Base-by-base conservation (phyloP, 1,140 invertebrate genomes). In the Sycophila sp. region DNA sequence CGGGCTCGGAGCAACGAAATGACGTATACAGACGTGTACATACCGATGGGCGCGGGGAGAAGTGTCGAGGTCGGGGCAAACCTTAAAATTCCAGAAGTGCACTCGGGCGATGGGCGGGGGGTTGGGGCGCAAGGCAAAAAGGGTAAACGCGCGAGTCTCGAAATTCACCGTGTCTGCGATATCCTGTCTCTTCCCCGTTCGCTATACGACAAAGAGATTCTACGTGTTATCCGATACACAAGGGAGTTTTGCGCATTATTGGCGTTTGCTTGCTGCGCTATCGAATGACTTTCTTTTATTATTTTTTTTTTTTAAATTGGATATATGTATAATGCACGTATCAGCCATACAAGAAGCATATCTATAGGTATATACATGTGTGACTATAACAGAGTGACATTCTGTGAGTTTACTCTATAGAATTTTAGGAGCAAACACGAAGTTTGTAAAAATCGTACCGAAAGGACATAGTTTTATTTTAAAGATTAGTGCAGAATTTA, bases 101-200 rank as follows among this genome's bases (percentile, higher is more conserved):
- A 26, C 62, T 51, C 49, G 17, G 4, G 47, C 3, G 5, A 8
- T 45, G 63, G n/a, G n/a, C n/a, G n/a, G n/a, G n/a, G n/a, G n/a
- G n/a, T n/a, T n/a, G n/a, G n/a, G n/a, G n/a, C n/a, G n/a, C n/a
- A n/a, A 65, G 47, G 49, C 24, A n/a, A n/a, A 15, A 49, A n/a
- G n/a, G 62, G 34, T 64, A 64, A 64, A 38, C 32, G 32, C 47
- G 19, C 32, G 17, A 15, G 34, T 45, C 28, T 56, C 64, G 34
- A 40, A 11, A 66, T 28, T 42, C 51, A 17, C 24, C 17, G 8
- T 5, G 34, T 7, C 19, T 47, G 17, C 40, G n/a, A n/a, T n/a
- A n/a, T 45, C n/a, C 40, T 17, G 42, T 22, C 17, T 6, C 42
- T 4, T 42, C 28, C 56, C 36, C 42, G 45, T 66, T 17, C 38